Evolutionary conservation across 1,140 invertebrate genomes (phyloP).

Genomic region (Orchesella cincta): DNA sequence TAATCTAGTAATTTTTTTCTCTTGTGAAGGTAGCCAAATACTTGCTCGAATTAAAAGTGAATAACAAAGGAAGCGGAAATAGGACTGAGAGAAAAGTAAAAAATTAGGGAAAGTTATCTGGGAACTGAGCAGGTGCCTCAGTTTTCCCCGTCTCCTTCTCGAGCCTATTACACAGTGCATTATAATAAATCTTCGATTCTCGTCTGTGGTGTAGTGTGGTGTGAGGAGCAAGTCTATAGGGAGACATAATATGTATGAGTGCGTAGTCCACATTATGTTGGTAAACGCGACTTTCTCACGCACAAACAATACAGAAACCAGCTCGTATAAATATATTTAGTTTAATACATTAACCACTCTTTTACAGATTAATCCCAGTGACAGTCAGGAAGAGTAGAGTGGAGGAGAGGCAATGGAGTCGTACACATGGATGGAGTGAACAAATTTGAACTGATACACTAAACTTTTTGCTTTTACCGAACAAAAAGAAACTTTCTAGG

Average conservation of each 20-base stretch:
- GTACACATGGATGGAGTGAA: neutral
- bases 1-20: no score
- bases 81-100: no score
- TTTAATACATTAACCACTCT: neutral
- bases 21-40: no score
- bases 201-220: neutral
- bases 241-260: no score
- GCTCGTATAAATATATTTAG: no score
- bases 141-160: no score
- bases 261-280: neutral
- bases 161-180: no score
- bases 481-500: neutral
- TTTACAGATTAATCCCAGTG: neutral
- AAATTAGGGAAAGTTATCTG: no score
- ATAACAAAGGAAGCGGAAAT: no score
- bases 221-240: no score
- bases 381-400: neutral
- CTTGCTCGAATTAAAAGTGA: no score
- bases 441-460: neutral
- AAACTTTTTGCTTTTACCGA: neutral
- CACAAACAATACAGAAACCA: conserved; percentile 10
- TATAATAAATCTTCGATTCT: neutral
- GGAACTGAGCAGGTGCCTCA: no score
- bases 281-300: conserved; percentile 5
- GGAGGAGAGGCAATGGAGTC: neutral